Base-by-base conservation (phyloP, 2,888 invertebrate species). In the Meiosimyza decipiens region DNA sequence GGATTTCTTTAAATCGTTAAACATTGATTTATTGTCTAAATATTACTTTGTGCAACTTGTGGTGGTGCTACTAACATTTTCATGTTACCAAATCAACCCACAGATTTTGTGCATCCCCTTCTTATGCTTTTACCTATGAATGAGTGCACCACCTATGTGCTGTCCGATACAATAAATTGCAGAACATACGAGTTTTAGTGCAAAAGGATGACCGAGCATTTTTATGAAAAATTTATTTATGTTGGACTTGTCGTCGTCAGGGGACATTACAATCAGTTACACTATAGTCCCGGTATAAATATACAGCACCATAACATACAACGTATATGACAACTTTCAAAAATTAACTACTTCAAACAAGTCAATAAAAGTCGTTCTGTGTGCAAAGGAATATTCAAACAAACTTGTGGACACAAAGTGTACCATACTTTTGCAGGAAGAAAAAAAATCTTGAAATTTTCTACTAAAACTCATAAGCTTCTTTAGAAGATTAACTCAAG, bases 161-260 rank as follows among this genome's bases (percentile, higher is more conserved):
- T 28, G 70, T 73, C 64, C 68, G 9, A 62, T 60, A 73, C 72
- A 75, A 73, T 66, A 74, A 76, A 75, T 76, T 76, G 76, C 76
- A 77, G 72, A 55, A n/a, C 18, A 16, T 18, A 18, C 15, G 60
- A 51, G 50, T 22, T 65, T 51, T 47, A 55, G 47, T 22, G 52
- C 67, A 71, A 74, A 71, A 75, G 76, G 75, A 75, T 77, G 77
- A 76, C 75, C 71, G 59, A 75, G 72, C 77, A 76, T 74, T 74
- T 77, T 77, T 77, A 77, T 77, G 74, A 77, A 77, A 75, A 77
- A 77, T 74, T 74, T 74, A 76, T 73, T 73, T 71, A 69, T 76
- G 75, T 49, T 12, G 33, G 28, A 15, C 59, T 28, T 59, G 50
- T 49, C 68, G 6, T 40, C 40, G 40, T 47, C 28, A 60, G 49